A percentile compares a stretch with the other conserved stretches of the same genome.
Evolutionary conservation across 2,113 vertebrate genomes (phyloP).

Genomic region (Varanus salvator): DNA sequence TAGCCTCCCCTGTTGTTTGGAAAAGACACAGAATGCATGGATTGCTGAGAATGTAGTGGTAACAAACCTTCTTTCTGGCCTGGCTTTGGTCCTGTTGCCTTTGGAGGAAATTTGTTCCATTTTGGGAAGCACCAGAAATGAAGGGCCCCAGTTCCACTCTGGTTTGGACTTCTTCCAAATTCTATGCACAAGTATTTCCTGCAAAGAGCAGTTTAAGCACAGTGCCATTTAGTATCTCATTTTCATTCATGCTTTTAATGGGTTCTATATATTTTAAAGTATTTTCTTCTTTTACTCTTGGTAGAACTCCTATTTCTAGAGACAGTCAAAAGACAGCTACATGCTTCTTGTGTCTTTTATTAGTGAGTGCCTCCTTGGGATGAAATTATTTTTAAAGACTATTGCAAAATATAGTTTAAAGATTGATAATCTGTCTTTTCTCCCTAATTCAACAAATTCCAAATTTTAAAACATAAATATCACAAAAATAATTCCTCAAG

Average conservation of each 20-base stretch:
- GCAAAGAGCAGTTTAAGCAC: background rate
- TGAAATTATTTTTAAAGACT: background rate
- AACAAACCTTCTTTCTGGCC: too few relatives aligned
- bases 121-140: too few relatives aligned
- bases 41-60: too few relatives aligned
- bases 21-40: too few relatives aligned
- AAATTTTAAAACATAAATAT: background rate
- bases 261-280: background rate
- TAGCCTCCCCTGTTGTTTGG: too few relatives aligned
- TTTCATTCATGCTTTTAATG: background rate
- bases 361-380: background rate
- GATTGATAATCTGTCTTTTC: background rate
- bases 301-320: background rate
- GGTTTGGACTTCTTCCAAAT: too few relatives aligned
- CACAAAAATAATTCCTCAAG: background rate
- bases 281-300: slow-evolving; percentile 1
- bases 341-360: background rate
- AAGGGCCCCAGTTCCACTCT: too few relatives aligned
- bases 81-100: too few relatives aligned
- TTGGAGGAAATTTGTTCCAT: too few relatives aligned
- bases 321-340: background rate
- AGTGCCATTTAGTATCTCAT: background rate
- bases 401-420: background rate
- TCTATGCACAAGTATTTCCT: background rate
- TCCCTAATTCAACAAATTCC: background rate